Evolutionary conservation across 2,113 vertebrate genomes (phyloP).

Genomic region (Petroica traversi): DNA sequence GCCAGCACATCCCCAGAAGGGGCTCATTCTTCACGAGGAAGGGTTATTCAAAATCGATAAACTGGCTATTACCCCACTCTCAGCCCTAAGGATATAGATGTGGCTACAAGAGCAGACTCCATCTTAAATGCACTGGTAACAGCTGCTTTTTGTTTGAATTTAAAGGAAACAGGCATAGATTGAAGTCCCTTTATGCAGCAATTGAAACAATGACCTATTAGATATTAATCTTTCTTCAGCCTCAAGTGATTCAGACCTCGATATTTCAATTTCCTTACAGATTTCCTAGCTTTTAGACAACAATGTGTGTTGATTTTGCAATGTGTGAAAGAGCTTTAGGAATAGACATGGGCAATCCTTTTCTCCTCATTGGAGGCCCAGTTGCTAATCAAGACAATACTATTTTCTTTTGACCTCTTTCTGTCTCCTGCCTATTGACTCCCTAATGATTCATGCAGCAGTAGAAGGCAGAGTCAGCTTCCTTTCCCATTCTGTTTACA

Average conservation of each 20-base stretch:
- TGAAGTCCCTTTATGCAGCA: neutral
- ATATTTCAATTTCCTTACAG: neutral
- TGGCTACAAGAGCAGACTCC: neutral
- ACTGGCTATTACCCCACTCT: neutral
- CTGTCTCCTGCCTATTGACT: neutral
- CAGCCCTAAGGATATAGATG: neutral
- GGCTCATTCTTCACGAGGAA: neutral
- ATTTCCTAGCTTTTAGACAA: neutral
- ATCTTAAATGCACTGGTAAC: neutral
- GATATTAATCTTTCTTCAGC: neutral
- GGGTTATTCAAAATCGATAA: neutral
- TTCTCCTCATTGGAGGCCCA: neutral
- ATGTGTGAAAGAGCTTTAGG: neutral
- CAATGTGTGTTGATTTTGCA: neutral
- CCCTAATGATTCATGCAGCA: neutral
- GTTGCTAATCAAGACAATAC: neutral
- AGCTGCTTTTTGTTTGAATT: neutral
- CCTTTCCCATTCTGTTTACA: neutral
- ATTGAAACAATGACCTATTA: neutral
- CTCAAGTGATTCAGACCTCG: neutral
- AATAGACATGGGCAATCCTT: neutral
- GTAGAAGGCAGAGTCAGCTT: neutral
- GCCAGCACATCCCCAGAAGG: neutral
- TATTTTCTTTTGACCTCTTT: neutral
- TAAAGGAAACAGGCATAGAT: neutral